phyloP scores from a whole-genome alignment of 2,113 vertebrate species.

The Ammodytes marinus region DNA sequence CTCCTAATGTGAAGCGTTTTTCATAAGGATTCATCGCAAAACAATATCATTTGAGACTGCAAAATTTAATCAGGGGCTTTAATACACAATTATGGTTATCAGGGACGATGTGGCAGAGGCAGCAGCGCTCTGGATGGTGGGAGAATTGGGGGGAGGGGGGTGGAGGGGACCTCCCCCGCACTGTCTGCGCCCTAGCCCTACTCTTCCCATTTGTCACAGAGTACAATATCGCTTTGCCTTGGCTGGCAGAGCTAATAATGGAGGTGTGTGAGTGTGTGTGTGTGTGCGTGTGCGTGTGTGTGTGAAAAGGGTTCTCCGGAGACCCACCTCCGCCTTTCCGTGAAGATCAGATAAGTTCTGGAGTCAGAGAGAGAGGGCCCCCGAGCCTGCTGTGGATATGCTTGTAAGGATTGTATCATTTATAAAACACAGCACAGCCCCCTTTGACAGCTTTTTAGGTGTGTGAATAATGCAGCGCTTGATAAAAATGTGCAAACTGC shows the following conservation, averaged over 20 bases:
- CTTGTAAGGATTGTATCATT: constrained; percentile 60
- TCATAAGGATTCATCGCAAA: constrained; percentile 83
- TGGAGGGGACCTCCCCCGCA: constrained; percentile 68
- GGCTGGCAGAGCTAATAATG: constrained; percentile 82
- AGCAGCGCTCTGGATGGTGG: neutral
- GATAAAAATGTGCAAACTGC: constrained; percentile 40
- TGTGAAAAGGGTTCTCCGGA: constrained; percentile 71
- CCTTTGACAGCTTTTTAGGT: constrained; percentile 65
- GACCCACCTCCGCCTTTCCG: constrained; percentile 71
- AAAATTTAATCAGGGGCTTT: constrained; percentile 84
- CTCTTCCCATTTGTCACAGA: constrained; percentile 77
- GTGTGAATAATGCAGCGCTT: constrained; percentile 63
- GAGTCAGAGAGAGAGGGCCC: constrained; percentile 37
- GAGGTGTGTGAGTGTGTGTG: constrained; percentile 3
- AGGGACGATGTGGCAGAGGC: constrained; percentile 57
- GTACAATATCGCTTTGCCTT: constrained; percentile 80
- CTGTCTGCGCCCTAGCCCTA: constrained; percentile 67
- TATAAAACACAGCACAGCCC: constrained; percentile 50
- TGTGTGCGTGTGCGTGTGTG: too few relatives aligned
- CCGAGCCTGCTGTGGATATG: constrained; percentile 35
- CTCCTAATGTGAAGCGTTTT: constrained; percentile 76
- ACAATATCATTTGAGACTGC: constrained; percentile 82
- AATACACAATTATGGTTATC: constrained; percentile 84
- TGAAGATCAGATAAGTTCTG: constrained; percentile 76
- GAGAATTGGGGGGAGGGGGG: neutral